A percentile compares a stretch with the other conserved stretches of the same genome.
Evolutionary conservation across 1,140 invertebrate species (phyloP).

Genomic region (Calliopsis andreniformis): DNA sequence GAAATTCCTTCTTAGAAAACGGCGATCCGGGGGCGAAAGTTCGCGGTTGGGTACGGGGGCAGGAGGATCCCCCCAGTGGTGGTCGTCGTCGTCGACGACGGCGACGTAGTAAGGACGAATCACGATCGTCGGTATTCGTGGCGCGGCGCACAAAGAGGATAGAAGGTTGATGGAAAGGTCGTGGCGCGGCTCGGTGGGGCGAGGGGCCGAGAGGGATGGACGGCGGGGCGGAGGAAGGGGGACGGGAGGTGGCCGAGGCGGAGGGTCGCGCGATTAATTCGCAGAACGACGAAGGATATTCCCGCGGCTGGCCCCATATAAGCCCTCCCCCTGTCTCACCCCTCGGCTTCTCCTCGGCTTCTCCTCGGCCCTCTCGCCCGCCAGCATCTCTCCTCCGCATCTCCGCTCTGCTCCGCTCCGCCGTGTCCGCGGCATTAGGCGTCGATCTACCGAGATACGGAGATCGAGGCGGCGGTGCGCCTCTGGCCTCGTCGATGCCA

Average conservation of each 20-base stretch:
- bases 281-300: conserved; percentile 69
- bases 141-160: conserved; percentile 52
- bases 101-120: conserved; percentile 56
- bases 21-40: not conserved
- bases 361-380: conserved; percentile 29
- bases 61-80: conserved; percentile 2
- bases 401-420: conserved; percentile 41
- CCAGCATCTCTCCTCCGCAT: not conserved
- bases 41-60: not conserved
- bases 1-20: conserved; percentile 35
- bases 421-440: conserved; percentile 70
- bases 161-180: conserved; percentile 54
- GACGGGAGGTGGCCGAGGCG: conserved; percentile 55
- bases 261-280: conserved; percentile 70
- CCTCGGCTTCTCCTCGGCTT: conserved; percentile 37
- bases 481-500: conserved; percentile 77
- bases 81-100: conserved; percentile 30
- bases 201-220: conserved; percentile 7
- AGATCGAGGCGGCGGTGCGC: conserved; percentile 65
- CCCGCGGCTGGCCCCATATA: conserved; percentile 67
- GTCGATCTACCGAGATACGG: conserved; percentile 70
- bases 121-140: conserved; percentile 63
- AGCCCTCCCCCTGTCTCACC: conserved; percentile 48
- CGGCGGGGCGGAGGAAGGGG: conserved; percentile 15
- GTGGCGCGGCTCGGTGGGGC: conserved; percentile 22